These are phyloP conservation scores for Laupala kohalensis DNA, from an alignment of 1,140 invertebrate genomes.

Conservation along the genomic window DNA sequence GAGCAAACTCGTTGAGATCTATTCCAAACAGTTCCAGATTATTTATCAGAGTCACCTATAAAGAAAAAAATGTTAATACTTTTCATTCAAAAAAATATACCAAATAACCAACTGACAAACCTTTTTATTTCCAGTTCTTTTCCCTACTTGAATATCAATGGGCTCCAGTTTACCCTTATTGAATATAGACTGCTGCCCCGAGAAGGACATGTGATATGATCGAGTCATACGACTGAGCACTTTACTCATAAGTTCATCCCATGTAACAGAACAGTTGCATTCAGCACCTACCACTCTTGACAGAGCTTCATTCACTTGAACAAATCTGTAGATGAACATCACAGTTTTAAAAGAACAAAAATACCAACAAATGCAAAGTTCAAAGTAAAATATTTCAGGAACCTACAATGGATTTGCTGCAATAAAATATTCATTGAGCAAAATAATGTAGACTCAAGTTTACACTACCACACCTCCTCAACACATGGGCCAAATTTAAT, in stretches of 20 bases:
- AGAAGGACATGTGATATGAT: conserved; percentile 52
- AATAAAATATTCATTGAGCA: too few relatives aligned
- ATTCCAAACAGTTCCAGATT: conserved; percentile 79
- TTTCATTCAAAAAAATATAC: too few relatives aligned
- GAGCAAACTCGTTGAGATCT: conserved; percentile 60
- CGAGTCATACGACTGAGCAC: conserved; percentile 61
- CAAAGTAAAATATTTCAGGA: conserved; percentile 10
- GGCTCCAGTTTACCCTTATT: conserved; percentile 62
- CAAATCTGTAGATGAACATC: conserved; percentile 28
- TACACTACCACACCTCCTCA: too few relatives aligned
- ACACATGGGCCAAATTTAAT: too few relatives aligned
- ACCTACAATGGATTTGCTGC: too few relatives aligned
- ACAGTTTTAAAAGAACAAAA: too few relatives aligned
- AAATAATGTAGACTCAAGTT: too few relatives aligned
- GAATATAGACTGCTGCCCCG: conserved; percentile 40
- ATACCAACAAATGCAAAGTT: neutral
- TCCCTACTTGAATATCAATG: conserved; percentile 62
- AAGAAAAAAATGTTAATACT: neutral
- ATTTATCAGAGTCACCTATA: conserved; percentile 69
- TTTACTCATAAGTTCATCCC: conserved; percentile 58
- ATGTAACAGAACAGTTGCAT: conserved; percentile 37
- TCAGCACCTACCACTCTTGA: conserved; percentile 24
- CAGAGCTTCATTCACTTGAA: conserved; percentile 40
- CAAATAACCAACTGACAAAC: too few relatives aligned
- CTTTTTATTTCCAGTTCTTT: conserved; percentile 79